Evolutionary conservation across 2,113 vertebrate genomes (phyloP).

Genomic region (Podocnemis expansa): DNA sequence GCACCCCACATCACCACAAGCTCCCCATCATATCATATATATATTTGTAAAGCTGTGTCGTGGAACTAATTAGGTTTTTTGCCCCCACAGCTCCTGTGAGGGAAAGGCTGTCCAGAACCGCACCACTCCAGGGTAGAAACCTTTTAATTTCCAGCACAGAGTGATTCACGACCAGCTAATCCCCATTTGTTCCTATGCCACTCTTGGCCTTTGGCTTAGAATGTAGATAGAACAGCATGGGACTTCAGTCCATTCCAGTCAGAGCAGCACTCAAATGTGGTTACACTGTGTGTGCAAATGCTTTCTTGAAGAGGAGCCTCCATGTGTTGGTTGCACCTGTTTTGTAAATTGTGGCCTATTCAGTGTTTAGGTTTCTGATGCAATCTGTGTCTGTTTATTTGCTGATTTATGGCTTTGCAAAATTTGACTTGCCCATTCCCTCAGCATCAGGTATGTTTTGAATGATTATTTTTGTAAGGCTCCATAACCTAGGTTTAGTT

Average conservation of each 20-base stretch:
- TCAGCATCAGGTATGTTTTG: neutral
- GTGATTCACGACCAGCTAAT: neutral
- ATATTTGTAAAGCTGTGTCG: neutral
- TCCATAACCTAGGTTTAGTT: neutral
- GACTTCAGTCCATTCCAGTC: too few species aligned
- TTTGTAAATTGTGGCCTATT: neutral
- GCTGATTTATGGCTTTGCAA: neutral
- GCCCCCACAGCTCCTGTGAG: neutral
- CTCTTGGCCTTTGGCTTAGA: neutral
- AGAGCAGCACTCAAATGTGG: neutral
- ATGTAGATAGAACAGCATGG: neutral
- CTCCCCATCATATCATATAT: neutral
- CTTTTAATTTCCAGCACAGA: neutral
- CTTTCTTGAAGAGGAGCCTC: neutral
- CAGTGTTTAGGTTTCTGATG: neutral
- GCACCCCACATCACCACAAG: neutral
- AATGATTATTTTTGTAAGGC: neutral
- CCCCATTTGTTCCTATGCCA: neutral
- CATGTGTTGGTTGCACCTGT: neutral
- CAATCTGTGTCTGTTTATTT: neutral
- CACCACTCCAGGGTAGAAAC: neutral
- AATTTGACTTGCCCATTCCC: fast-evolving
- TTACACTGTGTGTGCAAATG: neutral
- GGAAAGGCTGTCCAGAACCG: neutral
- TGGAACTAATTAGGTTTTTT: neutral